Evolutionary conservation across 2,797 vertebrate species (phyloP).

Genomic region (Prunella strophiata): DNA sequence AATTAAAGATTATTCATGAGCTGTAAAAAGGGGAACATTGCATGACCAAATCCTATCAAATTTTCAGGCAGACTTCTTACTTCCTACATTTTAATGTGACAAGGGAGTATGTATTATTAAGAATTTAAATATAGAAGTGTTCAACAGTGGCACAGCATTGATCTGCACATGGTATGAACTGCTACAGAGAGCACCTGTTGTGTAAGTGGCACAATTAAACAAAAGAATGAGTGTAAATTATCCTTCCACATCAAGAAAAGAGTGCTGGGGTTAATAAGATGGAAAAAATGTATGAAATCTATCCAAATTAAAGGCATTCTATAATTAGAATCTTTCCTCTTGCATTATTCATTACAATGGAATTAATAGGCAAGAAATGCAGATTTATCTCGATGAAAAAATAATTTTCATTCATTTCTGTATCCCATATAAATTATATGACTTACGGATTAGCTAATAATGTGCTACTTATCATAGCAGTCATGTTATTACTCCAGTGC

Average conservation of each 20-base stretch:
- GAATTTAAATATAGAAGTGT: background rate
- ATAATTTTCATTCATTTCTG: slow-evolving; percentile 21
- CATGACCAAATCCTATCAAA: background rate
- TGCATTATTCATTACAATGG: slow-evolving; percentile 45
- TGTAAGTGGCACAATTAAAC: slow-evolving; percentile 45
- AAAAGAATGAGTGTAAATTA: slow-evolving; percentile 47
- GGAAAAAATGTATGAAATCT: slow-evolving; percentile 52
- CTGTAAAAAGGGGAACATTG: background rate
- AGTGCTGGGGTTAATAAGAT: slow-evolving; percentile 36
- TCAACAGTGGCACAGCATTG: background rate
- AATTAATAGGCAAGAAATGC: slow-evolving; percentile 34
- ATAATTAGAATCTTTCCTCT: slow-evolving; percentile 33
- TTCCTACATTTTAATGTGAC: background rate
- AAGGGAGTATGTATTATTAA: background rate
- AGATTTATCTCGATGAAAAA: slow-evolving; percentile 12
- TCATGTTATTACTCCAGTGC: background rate
- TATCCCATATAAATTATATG: slow-evolving; percentile 6
- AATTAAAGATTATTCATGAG: background rate
- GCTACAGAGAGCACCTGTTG: slow-evolving; percentile 45
- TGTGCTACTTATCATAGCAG: background rate
- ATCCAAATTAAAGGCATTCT: slow-evolving; percentile 38
- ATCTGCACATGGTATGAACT: background rate
- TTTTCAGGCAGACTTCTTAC: background rate
- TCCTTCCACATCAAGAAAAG: slow-evolving; percentile 26
- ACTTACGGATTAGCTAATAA: background rate